Base-by-base conservation (phyloP, 1,140 invertebrate species). In the Drosophila teissieri region DNA sequence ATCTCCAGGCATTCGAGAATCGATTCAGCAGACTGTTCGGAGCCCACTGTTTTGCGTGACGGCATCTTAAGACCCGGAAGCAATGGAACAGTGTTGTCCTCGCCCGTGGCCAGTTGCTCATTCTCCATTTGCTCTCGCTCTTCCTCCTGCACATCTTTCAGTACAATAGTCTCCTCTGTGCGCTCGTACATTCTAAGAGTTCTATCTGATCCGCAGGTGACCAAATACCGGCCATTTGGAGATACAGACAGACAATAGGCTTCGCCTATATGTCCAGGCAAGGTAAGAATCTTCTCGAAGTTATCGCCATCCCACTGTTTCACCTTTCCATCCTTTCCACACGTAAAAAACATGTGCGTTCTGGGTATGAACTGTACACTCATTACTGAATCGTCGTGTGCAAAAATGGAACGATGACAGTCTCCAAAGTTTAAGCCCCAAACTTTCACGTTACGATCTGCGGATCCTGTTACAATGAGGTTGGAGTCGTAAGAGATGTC, bases 371-470 rank as follows among this genome's bases (percentile, higher is more conserved):
- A 99, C 80, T 96, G 94, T 4, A 99, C 88, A 49, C 96, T 95
- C 52, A 97, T 98, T 2, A 99, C 95, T 6, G 97, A 97, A 91
- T 99, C 98, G 85, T 99, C 98, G 92, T 99, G 98, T 2, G 98
- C 98, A 93, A 97, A 96, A 58, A 97, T 93, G 0, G 96, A 97
- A 76, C 95, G 95, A 91, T 97, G 97, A 84, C 98, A 99, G 93
- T 99, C 98, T 17, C 99, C 99, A 93, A 99, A 99, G 93, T 99
- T 98, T 91, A 99, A 94, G 46, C 98, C 98, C 98, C 98, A 99
- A 70, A 99, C 96, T 94, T 99, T 99, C 4, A 99, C 95, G 92
- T 98, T 99, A 19, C 98, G 94, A 93, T 99, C 99, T 0, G 96
- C 96, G 15, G 98, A 99, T 22, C 98, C 98, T 0, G 98, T 99